phyloP scores from a whole-genome alignment of 2,797 vertebrate genomes.

The Arrhamphus sclerolepis region DNA sequence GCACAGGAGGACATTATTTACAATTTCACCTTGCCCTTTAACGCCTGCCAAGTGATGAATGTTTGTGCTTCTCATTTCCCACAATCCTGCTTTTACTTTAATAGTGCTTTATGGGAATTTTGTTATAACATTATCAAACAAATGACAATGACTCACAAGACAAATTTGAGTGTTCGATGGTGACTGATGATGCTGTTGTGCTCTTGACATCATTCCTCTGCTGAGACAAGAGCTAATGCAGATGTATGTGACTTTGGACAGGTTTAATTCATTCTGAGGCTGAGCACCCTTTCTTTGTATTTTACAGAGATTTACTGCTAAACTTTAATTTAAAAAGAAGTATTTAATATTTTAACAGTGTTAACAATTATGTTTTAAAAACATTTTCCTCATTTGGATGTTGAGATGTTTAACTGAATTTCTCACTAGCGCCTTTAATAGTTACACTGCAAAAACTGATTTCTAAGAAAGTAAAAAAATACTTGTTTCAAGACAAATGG shows the following conservation, averaged over 20 bases:
- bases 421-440: too few species aligned
- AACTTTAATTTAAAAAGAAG: too few species aligned
- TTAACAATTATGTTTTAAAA: too few species aligned
- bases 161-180: neutral
- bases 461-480: too few species aligned
- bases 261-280: too few species aligned
- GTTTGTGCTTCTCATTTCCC: neutral
- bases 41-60: conserved; percentile 12
- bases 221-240: neutral
- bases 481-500: too few species aligned
- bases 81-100: neutral
- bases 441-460: too few species aligned
- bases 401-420: too few species aligned
- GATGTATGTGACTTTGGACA: neutral
- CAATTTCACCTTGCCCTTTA: conserved; percentile 26
- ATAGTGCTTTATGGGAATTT: neutral
- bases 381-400: too few species aligned
- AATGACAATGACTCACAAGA: conserved; percentile 24
- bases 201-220: neutral
- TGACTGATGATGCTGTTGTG: neutral
- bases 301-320: too few species aligned
- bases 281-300: too few species aligned
- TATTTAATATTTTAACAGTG: too few species aligned
- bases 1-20: conserved; percentile 8
- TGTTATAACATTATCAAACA: conserved; percentile 13